These are phyloP conservation scores for Ichneumon xanthorius DNA, from an alignment of 2,888 invertebrate species.

Conservation along the genomic window DNA sequence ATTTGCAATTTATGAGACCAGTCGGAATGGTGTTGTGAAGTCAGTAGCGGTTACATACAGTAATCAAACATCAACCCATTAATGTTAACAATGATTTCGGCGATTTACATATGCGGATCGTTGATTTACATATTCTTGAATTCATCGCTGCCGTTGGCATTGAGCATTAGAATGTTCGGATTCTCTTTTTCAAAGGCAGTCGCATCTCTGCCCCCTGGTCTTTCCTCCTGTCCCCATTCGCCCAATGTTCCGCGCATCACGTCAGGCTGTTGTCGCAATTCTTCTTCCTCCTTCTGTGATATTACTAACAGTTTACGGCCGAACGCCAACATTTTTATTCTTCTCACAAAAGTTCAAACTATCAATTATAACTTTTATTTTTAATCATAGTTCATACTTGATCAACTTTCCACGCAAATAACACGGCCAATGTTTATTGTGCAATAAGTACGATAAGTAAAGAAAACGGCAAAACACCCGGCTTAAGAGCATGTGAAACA, in stretches of 20 bases:
- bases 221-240: conserved; percentile 91
- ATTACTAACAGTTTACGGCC: conserved; percentile 80
- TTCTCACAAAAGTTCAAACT: conserved; percentile 24
- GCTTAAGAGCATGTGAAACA: not conserved
- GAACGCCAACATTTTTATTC: conserved; percentile 63
- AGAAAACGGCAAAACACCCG: not conserved
- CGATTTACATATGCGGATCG: not conserved
- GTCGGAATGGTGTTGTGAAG: conserved; percentile 45
- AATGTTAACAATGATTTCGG: conserved; percentile 38
- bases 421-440: not conserved
- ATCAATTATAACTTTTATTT: not conserved
- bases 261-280: conserved; percentile 89
- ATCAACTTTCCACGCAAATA: not conserved
- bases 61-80: conserved; percentile 30
- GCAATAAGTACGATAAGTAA: not conserved
- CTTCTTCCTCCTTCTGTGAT: conserved; percentile 90
- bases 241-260: conserved; percentile 90
- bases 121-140: conserved; percentile 90
- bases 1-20: conserved; percentile 35
- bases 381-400: not conserved
- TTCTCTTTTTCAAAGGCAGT: conserved; percentile 92
- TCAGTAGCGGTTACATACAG: conserved; percentile 20
- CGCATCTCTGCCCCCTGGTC: conserved; percentile 88
- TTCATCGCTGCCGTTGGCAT: conserved; percentile 89
- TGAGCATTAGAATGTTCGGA: conserved; percentile 91